phyloP scores from a whole-genome alignment of 2,888 invertebrate species.

The Autographa pulchrina region DNA sequence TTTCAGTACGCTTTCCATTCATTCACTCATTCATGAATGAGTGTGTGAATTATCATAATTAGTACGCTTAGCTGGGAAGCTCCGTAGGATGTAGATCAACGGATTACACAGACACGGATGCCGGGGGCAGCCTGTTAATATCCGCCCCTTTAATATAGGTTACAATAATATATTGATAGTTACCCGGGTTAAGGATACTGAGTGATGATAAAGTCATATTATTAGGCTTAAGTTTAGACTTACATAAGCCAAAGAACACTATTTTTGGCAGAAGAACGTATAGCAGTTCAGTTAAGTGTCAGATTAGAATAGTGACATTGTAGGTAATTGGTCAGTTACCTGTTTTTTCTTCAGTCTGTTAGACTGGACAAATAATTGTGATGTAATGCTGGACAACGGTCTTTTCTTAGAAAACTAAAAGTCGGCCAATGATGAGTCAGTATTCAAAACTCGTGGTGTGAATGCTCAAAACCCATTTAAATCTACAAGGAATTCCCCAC shows the following conservation, averaged over 20 bases:
- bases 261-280: no score
- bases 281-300: no score
- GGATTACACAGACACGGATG: conserved; percentile 53
- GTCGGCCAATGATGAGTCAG: not conserved
- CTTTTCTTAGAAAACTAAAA: not conserved
- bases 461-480: not conserved
- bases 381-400: not conserved
- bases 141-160: conserved; percentile 57
- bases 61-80: conserved; percentile 35
- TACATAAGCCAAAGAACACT: no score
- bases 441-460: not conserved
- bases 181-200: not conserved
- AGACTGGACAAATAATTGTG: not conserved
- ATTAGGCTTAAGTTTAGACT: not conserved
- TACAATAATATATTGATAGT: conserved; percentile 41
- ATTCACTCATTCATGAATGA: not conserved
- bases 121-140: conserved; percentile 55
- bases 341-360: not conserved
- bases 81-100: conserved; percentile 53
- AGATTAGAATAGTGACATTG: no score
- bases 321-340: not conserved
- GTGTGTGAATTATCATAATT: not conserved
- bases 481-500: not conserved
- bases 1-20: not conserved
- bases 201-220: not conserved